Evolutionary conservation across 2,888 invertebrate genomes (phyloP), one percentile per base, ranked within the genome.

Genomic region (Hyppa rectilinea): DNA sequence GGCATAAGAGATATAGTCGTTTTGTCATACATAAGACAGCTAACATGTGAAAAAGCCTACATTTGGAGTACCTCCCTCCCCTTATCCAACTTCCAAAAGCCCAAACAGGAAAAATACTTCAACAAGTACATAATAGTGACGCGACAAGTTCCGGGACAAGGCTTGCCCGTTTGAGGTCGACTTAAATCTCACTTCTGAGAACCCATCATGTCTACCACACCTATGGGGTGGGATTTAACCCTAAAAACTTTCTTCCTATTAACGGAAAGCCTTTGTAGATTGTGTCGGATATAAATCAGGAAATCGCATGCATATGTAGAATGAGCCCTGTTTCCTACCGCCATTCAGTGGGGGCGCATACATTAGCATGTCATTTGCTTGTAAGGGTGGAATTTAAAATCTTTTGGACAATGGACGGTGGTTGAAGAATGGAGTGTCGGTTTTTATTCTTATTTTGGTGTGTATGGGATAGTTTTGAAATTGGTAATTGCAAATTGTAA

Each of bases 261-360:
- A 76, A 45, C 34, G 34, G 34, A 56, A 55, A 45, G 43, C 59
- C 62, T 63, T 63, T 75, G 81, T 80, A 66, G 75, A 65, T 74
- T 47, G 53, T 61, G 71, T 52, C 58, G 62, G 68, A 75, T 68
- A 83, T 80, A 81, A 83, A 65, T 71, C 58, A 60, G 68, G 67
- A 68, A 76, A 71, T 68, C 55, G 53, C 55, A 79, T 82, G 74
- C 82, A 82, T 80, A 78, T 79, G 79, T 64, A 82, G 67, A 58
- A 64, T 67, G 64, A 74, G 52, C 36, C 67, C 53, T 75, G 60
- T 66, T 83, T 76, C 77, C 80, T 36, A 47, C 40, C 55, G n/a
- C 49, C 43, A 64, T 53, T 68, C 71, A 64, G 50, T 71, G 40
- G 38, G 52, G 53, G 29, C 53, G 68, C 68, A 75, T 80, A 70